These are phyloP conservation scores for Chloroceryle amazona DNA, from an alignment of 2,797 vertebrate genomes.

Conservation along the genomic window DNA sequence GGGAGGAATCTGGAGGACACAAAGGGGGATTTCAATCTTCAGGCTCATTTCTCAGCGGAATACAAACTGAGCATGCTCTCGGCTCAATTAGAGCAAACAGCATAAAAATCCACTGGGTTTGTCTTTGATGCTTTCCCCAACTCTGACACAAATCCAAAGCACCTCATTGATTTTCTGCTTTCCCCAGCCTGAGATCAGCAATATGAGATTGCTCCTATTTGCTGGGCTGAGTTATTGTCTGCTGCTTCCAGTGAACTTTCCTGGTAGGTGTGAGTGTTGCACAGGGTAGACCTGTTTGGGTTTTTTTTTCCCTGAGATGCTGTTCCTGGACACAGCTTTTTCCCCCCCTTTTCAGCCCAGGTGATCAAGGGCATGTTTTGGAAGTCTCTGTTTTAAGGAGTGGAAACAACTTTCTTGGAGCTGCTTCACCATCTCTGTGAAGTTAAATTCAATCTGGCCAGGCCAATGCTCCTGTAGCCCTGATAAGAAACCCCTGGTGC, in stretches of 20 bases:
- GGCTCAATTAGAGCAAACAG: neutral
- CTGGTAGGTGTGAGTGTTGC: neutral
- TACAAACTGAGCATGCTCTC: neutral
- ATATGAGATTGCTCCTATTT: neutral
- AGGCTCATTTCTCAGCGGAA: neutral
- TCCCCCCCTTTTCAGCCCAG: neutral
- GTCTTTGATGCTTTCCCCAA: neutral
- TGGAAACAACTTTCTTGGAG: neutral
- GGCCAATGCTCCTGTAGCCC: neutral
- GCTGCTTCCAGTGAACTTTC: neutral
- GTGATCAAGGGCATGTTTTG: neutral
- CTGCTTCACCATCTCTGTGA: neutral
- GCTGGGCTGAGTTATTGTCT: slow-evolving; percentile 36
- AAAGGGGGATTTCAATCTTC: neutral
- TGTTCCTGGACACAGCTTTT: neutral
- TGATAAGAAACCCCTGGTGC: neutral
- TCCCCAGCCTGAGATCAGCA: slow-evolving; percentile 14
- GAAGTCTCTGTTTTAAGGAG: neutral
- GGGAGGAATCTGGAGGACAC: neutral
- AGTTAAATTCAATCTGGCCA: neutral
- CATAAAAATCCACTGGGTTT: neutral
- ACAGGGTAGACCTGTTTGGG: neutral
- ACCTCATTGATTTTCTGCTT: slow-evolving; percentile 58
- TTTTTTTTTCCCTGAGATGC: neutral
- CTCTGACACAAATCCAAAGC: slow-evolving; percentile 31